Evolutionary conservation across 1,140 invertebrate genomes (phyloP), one percentile per base, ranked within the genome.

Genomic region (Caenorhabditis brenneri): DNA sequence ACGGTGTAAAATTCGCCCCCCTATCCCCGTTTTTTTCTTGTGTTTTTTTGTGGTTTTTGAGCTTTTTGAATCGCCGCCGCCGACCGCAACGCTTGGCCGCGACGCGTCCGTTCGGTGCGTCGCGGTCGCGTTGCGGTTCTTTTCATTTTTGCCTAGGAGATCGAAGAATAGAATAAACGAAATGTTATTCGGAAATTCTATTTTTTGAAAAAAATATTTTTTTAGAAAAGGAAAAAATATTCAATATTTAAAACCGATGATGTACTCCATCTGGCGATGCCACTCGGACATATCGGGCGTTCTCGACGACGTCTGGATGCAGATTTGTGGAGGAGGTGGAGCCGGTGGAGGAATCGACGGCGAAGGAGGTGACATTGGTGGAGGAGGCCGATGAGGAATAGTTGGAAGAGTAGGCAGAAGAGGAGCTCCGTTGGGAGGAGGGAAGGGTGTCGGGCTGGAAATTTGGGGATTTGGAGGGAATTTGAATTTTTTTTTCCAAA

Each of bases 401-500:
- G 15, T 74, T 74, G 19, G 65, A 74, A 19, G 65, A 74, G 24
- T 74, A 74, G 27, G 65, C 65, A 24, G 65, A 74, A 15, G 65
- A 74, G 1, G 65, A 74, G 19, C 36, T 42, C n/a, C 65, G 65
- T 42, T 74, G 65, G 2, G 65, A 74, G 10, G 65, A 42, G 9
- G 65, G 65, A 24, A 65, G n/a, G n/a, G n/a, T 65, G 1, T 65
- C 60, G 19, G 7, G 33, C 60, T 65, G 60, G n/a, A 65, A 65
- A 19, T 2, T 51, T 15, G 49, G n/a, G 0, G n/a, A 51, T n/a
- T 2, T 15, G n/a, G n/a, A 51, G 42, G 16, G 6, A 7, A 3
- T n/a, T n/a, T n/a, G n/a, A n/a, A n/a, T n/a, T n/a, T n/a, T n/a
- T n/a, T n/a, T n/a, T n/a, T n/a, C n/a, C n/a, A n/a, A n/a, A n/a